Conservation (phyloP, 1,140 invertebrate species). For the Bombus pascuorum region DNA sequence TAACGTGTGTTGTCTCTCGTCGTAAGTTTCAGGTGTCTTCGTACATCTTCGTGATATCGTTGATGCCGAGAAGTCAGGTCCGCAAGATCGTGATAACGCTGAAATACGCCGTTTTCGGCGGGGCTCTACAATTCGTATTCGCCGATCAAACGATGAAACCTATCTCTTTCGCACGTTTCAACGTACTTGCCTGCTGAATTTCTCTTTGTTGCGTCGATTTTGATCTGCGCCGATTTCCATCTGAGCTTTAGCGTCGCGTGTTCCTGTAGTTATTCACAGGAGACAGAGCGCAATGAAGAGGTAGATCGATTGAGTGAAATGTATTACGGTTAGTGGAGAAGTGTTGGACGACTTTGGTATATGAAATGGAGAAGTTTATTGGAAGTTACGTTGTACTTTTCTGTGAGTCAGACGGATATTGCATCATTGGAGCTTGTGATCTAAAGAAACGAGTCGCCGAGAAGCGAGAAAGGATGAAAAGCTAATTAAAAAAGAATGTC, state of each 20-base stretch:
- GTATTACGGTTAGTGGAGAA: neutral
- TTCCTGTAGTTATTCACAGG: neutral
- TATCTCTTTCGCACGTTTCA: neutral
- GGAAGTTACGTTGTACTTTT: neutral
- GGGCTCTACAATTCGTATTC: no score
- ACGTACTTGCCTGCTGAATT: neutral
- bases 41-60: slow-evolving; percentile 48
- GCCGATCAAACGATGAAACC: slow-evolving; percentile 21
- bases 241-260: neutral
- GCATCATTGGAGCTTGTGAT: no score
- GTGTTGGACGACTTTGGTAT: neutral
- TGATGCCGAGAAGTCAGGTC: slow-evolving; percentile 43
- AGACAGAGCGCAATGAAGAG: neutral
- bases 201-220: neutral
- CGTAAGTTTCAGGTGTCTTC: slow-evolving; percentile 53
- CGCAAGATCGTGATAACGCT: slow-evolving; percentile 47
- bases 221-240: neutral
- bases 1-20: slow-evolving; percentile 58
- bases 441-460: no score
- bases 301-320: neutral
- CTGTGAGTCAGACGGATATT: no score
- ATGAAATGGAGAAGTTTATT: neutral
- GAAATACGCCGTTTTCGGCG: slow-evolving; percentile 48
- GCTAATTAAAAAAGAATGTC: no score
- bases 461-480: no score